Base-by-base conservation (phyloP, 2,113 vertebrate genomes). In the Platycercus adscitus region DNA sequence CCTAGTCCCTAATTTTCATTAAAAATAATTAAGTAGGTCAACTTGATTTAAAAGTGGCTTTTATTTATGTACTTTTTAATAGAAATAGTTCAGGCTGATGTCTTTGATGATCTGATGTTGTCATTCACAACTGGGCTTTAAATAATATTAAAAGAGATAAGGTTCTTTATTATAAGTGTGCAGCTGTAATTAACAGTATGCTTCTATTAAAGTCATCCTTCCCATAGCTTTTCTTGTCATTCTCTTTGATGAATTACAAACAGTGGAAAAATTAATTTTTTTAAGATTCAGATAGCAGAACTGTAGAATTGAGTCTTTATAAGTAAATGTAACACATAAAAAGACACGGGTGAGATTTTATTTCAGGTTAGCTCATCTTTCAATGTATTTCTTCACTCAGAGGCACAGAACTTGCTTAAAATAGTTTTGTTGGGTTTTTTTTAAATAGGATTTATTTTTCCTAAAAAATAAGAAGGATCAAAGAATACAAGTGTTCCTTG, bases 281-380 rank as follows among this genome's bases (percentile, higher is more conserved):
- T 77, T 24, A 73, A 64, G 18, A 81, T 70, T 78, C 89, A 50
- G n/a, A 13, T 12, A 39, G 20, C 19, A 61, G 28, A 77, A 44
- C 7, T 66, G 12, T 47, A 78, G 12, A 64, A 81, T 31, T 64
- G 58, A 46, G 7, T 26, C 24, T 78, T 63, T 58, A 33, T n/a
- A 83, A 53, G 17, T 46, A 82, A 94, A 60, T 3, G 3, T 52
- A 31, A 9, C 8, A 29, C 2, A 2, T 60, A 41, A n/a, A 85
- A 56, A n/a, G 1, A 18, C n/a, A 23, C 0, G 0, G 3, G 6
- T 1, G n/a, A n/a, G 78, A 78, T 66, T 63, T 28, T 64, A 50
- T 76, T 81, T 89, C 70, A 76, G 29, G 16, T 46, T 71, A 65
- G 17, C 46, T 85, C 70, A 75, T 5, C 2, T 89, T 71, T 63